Evolutionary conservation across 2,113 vertebrate genomes (phyloP).

Genomic region (Mesitornis unicolor): DNA sequence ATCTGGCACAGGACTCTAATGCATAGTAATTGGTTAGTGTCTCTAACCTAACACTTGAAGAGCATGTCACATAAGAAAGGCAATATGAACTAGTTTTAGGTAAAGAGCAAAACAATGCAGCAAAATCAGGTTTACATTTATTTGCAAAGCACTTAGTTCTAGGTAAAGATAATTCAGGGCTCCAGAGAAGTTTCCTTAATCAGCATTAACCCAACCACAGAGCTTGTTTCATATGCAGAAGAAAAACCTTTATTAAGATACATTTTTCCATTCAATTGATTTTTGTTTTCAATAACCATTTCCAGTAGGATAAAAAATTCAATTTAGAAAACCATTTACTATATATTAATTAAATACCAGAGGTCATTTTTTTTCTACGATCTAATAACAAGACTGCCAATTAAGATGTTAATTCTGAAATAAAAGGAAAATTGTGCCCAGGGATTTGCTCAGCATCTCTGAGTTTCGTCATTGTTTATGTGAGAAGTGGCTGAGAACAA

Average conservation of each 20-base stretch:
- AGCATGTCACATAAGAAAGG: neutral
- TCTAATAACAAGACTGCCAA: neutral
- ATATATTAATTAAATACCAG: conserved; percentile 14
- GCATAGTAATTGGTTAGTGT: neutral
- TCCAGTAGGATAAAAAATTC: neutral
- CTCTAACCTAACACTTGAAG: neutral
- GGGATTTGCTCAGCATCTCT: neutral
- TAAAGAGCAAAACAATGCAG: neutral
- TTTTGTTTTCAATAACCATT: conserved; percentile 25
- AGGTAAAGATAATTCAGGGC: neutral
- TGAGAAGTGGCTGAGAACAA: neutral
- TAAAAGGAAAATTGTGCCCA: neutral
- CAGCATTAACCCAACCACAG: neutral
- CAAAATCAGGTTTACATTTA: neutral
- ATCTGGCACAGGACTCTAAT: neutral
- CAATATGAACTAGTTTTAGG: neutral
- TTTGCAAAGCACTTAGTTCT: neutral
- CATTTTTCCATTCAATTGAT: neutral
- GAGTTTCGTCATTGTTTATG: neutral
- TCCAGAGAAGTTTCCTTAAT: neutral
- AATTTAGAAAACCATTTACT: conserved; percentile 12
- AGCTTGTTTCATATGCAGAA: neutral
- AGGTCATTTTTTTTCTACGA: neutral
- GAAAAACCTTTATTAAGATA: neutral
- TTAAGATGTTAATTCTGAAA: conserved; percentile 8